Evolutionary conservation across 2,113 vertebrate species (phyloP).

Genomic region (Syngnathus typhle): DNA sequence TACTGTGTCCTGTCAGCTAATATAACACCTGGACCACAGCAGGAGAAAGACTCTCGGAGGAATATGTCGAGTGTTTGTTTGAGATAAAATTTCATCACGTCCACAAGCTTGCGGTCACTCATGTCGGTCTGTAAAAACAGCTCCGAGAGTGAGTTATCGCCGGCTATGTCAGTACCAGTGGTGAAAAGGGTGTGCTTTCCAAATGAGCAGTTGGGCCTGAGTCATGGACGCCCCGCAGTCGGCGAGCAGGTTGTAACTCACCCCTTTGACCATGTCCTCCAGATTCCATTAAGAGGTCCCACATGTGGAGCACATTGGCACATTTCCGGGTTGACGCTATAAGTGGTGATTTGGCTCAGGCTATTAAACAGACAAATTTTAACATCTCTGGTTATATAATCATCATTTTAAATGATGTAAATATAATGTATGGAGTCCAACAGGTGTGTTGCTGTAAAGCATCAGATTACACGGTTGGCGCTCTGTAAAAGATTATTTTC

Average conservation of each 20-base stretch:
- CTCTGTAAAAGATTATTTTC: constrained; percentile 18
- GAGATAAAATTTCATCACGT: constrained; percentile 54
- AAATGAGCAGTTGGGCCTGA: constrained; percentile 30
- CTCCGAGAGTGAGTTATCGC: constrained; percentile 42
- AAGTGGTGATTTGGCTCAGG: constrained; percentile 25
- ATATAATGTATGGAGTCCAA: constrained; percentile 22
- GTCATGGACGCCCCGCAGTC: constrained; percentile 27
- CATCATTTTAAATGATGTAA: constrained; percentile 26
- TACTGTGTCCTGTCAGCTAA: neutral
- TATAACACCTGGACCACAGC: constrained; percentile 13
- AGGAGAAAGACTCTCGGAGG: constrained; percentile 27
- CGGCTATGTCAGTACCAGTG: constrained; percentile 39
- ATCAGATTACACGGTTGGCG: constrained; percentile 12
- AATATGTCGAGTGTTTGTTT: constrained; percentile 49
- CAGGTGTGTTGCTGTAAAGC: constrained; percentile 39
- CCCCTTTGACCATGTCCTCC: constrained; percentile 38
- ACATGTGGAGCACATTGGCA: constrained; percentile 48
- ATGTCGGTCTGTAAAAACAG: constrained; percentile 33
- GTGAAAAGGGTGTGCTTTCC: constrained; percentile 46
- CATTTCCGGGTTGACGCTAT: constrained; percentile 32
- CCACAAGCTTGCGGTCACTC: constrained; percentile 30
- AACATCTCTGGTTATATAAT: constrained; percentile 33
- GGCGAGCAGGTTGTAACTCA: constrained; percentile 53
- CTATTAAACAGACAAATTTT: constrained; percentile 47
- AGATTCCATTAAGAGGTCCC: constrained; percentile 57